Conservation (phyloP, 2,113 vertebrate species). For the Archocentrus centrarchus region DNA sequence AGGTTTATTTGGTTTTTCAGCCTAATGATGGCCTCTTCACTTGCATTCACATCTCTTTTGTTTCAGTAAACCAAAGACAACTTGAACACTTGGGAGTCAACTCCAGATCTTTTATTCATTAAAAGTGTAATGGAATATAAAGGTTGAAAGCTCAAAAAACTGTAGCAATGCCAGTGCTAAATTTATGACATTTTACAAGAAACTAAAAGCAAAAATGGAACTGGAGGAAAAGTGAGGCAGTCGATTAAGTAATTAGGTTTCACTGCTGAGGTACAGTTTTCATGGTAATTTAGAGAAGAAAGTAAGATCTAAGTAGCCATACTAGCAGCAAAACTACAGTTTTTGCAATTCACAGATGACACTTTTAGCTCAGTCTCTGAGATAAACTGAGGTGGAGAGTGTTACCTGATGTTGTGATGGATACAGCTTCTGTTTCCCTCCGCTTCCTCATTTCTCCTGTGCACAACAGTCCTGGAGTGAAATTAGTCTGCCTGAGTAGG, state of each 20-base stretch:
- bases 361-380: not conserved
- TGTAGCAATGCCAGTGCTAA: not conserved
- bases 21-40: too few species aligned
- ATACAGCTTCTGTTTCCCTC: slow-evolving; percentile 60
- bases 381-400: not conserved
- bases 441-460: slow-evolving; percentile 71
- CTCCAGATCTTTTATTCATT: not conserved
- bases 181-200: not conserved
- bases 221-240: not conserved
- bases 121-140: not conserved
- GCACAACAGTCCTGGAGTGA: slow-evolving; percentile 63
- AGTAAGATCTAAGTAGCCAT: not conserved
- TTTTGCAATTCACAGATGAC: not conserved
- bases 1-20: too few species aligned
- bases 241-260: not conserved
- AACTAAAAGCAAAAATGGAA: not conserved
- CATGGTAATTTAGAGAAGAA: too few species aligned
- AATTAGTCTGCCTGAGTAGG: slow-evolving; percentile 66
- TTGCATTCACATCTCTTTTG: too few species aligned
- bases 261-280: not conserved
- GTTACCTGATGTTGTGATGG: slow-evolving; percentile 74
- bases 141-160: too few species aligned
- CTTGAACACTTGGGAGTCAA: not conserved
- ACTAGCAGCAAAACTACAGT: not conserved
- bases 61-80: too few species aligned